Conservation (phyloP, 2,888 invertebrate species). For the Mantis religiosa region DNA sequence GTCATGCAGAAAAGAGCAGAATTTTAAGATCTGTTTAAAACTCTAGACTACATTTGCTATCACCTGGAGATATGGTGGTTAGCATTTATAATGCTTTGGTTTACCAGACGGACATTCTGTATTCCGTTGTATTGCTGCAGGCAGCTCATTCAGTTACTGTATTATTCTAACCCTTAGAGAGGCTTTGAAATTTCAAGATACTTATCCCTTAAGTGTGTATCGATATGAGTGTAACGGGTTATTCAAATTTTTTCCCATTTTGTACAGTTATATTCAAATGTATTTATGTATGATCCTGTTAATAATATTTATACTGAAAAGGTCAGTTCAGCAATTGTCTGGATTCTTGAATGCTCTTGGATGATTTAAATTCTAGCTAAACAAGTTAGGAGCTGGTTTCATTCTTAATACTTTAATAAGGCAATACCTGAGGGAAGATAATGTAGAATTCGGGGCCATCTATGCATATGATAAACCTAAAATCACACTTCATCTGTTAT, state of each 20-base stretch:
- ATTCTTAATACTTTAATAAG: no score
- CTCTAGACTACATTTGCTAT: neutral
- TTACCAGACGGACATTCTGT: neutral
- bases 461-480: no score
- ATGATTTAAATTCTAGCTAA: no score
- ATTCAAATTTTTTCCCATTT: neutral
- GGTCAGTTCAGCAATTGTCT: neutral
- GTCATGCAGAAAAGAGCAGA: neutral
- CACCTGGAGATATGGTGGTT: neutral
- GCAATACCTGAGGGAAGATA: no score
- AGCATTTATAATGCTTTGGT: neutral
- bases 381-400: no score
- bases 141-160: neutral
- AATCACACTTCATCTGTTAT: no score
- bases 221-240: neutral
- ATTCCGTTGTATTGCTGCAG: neutral
- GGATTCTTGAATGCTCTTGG: neutral
- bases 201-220: neutral
- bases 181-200: neutral
- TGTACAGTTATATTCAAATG: neutral
- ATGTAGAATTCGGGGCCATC: no score
- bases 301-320: neutral
- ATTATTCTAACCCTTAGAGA: neutral
- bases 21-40: neutral
- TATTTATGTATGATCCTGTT: neutral